Conservation (phyloP, 1,140 invertebrate genomes). For the Lucilia cuprina region DNA sequence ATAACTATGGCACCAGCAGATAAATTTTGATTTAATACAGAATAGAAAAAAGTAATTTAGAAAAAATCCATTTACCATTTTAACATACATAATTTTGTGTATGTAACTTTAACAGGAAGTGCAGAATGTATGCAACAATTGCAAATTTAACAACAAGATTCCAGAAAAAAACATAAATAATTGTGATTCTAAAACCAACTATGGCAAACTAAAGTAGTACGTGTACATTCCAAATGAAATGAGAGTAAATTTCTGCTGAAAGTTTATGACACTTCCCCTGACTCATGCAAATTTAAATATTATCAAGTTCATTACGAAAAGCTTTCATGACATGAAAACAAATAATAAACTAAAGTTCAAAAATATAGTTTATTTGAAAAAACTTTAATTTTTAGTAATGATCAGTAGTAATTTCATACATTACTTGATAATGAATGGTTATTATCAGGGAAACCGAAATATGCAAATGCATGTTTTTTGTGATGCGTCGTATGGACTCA, state of each 20-base stretch:
- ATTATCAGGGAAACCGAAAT: too few species aligned
- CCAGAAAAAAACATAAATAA: neutral
- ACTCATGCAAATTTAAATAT: neutral
- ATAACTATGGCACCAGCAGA: too few species aligned
- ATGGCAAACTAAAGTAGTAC: neutral
- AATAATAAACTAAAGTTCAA: neutral
- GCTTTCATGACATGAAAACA: neutral
- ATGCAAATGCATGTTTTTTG: too few species aligned
- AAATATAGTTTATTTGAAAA: too few species aligned
- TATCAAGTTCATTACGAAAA: neutral
- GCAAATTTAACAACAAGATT: neutral
- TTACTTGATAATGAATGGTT: too few species aligned
- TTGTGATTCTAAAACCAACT: neutral
- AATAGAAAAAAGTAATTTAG: too few species aligned
- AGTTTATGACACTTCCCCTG: neutral
- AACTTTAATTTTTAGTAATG: too few species aligned
- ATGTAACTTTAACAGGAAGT: neutral
- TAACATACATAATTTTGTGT: too few species aligned
- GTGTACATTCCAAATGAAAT: neutral
- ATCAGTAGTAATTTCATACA: too few species aligned
- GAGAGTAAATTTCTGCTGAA: neutral
- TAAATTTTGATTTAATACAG: too few species aligned
- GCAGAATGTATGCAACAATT: neutral
- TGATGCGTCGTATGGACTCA: too few species aligned
- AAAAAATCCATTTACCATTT: too few species aligned